A percentile compares a stretch with the other conserved stretches of the same genome.
Conservation (phyloP, 2,113 vertebrate species). For the Ctenodactylus gundi region DNA sequence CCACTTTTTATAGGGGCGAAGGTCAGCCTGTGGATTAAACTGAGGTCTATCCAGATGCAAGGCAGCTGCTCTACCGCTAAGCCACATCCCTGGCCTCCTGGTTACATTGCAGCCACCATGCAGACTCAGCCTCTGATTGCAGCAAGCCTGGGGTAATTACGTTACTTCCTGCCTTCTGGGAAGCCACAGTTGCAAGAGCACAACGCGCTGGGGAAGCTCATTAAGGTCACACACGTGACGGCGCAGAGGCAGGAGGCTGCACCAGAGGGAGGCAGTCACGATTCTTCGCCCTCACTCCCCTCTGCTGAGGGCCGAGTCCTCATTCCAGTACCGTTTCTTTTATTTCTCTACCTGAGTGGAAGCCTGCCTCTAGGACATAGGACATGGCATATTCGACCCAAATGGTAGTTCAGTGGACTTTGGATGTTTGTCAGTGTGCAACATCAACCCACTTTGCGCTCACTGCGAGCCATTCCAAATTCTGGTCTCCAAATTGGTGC, state of each 20-base stretch:
- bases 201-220: neutral
- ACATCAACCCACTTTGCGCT: neutral
- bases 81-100: neutral
- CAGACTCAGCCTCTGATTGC: neutral
- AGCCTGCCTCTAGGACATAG: neutral
- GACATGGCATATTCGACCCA: neutral
- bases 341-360: neutral
- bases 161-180: constrained; percentile 65
- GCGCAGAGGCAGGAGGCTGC: neutral
- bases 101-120: neutral
- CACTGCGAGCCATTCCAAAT: neutral
- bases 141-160: neutral
- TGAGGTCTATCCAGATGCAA: neutral
- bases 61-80: neutral
- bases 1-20: no score
- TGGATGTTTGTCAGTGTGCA: neutral
- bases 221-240: neutral
- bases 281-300: neutral
- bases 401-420: neutral
- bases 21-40: neutral
- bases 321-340: neutral
- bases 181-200: neutral
- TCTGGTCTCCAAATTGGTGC: neutral
- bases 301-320: neutral
- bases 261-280: neutral